phyloP scores from a whole-genome alignment of 1,140 invertebrate species.

The Sminthurinus signatus region DNA sequence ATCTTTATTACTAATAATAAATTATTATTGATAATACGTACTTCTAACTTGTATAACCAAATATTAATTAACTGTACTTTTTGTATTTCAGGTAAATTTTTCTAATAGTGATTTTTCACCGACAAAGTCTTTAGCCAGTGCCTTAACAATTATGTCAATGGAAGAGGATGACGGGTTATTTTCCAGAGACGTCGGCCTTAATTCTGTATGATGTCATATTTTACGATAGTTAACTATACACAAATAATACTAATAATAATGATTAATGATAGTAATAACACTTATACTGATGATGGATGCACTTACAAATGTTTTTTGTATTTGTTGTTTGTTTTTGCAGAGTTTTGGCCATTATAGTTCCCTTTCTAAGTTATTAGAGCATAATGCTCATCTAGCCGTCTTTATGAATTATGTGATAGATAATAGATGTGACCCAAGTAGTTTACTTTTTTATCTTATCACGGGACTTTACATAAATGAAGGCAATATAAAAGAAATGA shows the following conservation, averaged over 20 bases:
- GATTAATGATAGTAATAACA: no score
- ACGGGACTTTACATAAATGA: conserved; percentile 72
- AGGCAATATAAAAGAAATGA: conserved; percentile 72
- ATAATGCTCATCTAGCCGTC: conserved; percentile 75
- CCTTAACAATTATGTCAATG: conserved; percentile 71
- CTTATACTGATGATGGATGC: no score
- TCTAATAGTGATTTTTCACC: conserved; percentile 27
- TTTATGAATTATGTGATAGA: conserved; percentile 83
- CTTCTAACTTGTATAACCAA: not conserved
- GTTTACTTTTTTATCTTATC: conserved; percentile 80
- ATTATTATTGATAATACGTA: no score
- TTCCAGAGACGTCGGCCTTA: conserved; percentile 11
- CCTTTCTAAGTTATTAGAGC: conserved; percentile 60
- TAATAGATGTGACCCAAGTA: conserved; percentile 70
- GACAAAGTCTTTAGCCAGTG: conserved; percentile 15
- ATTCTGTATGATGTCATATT: conserved; percentile 26
- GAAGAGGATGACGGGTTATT: conserved; percentile 73
- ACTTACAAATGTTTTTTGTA: no score
- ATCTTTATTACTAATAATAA: no score
- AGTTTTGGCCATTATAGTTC: conserved; percentile 67
- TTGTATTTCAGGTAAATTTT: conserved; percentile 23
- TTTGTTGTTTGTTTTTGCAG: conserved; percentile 48
- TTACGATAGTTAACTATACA: conserved; percentile 14
- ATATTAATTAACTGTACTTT: not conserved
- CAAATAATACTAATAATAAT: no score